Evolutionary conservation across 2,888 invertebrate species (phyloP).

Genomic region (Agrotis ipsilon): DNA sequence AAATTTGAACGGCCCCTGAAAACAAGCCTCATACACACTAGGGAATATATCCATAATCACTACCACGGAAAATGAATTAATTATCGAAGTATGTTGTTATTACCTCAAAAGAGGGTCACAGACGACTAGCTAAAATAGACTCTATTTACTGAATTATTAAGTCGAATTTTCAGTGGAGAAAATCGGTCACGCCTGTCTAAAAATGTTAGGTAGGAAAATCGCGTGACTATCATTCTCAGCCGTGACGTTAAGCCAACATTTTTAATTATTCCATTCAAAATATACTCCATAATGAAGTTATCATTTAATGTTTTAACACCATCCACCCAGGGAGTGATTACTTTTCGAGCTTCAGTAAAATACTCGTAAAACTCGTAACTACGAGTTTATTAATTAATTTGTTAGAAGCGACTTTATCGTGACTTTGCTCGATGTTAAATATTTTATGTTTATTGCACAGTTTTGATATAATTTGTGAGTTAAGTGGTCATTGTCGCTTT

Average conservation of each 20-base stretch:
- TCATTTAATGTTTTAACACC: constrained; percentile 64
- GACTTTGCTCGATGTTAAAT: constrained; percentile 51
- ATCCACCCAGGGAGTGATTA: constrained; percentile 57
- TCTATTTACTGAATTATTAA: neutral
- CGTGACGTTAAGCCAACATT: constrained; percentile 51
- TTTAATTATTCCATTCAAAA: constrained; percentile 65
- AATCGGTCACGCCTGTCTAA: constrained; percentile 27
- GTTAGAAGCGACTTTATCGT: constrained; percentile 53
- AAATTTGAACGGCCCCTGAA: neutral
- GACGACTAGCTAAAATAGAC: neutral
- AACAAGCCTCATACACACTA: constrained; percentile 19
- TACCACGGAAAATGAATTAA: constrained; percentile 47
- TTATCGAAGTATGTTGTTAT: constrained; percentile 32
- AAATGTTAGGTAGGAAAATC: constrained; percentile 18
- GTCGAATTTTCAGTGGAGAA: neutral
- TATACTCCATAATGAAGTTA: constrained; percentile 63
- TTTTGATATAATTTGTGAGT: constrained; percentile 58
- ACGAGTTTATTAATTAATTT: constrained; percentile 62
- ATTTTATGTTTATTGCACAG: constrained; percentile 55
- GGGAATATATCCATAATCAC: constrained; percentile 40
- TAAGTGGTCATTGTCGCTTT: constrained; percentile 48
- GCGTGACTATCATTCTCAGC: constrained; percentile 59
- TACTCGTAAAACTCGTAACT: constrained; percentile 59
- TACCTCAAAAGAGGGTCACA: constrained; percentile 23
- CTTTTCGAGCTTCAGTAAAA: constrained; percentile 58